Evolutionary conservation across 2,113 vertebrate genomes (phyloP).

Genomic region (Muntiacus muntjak): DNA sequence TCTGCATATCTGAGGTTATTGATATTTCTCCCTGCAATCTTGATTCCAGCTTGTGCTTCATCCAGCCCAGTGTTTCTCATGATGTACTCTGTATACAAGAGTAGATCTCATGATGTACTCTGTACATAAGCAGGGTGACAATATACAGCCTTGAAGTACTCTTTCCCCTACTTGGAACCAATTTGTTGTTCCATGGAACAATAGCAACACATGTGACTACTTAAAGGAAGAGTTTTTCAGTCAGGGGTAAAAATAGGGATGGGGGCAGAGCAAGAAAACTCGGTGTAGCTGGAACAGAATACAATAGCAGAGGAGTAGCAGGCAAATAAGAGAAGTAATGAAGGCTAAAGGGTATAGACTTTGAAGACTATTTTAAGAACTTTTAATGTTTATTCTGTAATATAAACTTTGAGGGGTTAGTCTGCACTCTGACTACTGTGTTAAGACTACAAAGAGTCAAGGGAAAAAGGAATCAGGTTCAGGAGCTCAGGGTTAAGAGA

Average conservation of each 20-base stretch:
- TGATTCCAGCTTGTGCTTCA: neutral
- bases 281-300: neutral
- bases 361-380: neutral
- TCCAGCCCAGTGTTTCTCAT: neutral
- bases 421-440: neutral
- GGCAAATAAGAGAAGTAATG: neutral
- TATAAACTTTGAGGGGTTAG: neutral
- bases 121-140: neutral
- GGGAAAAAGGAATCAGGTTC: neutral
- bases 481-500: neutral
- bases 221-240: neutral
- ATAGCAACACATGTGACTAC: neutral
- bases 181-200: neutral
- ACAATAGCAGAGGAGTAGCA: neutral
- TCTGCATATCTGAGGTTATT: neutral
- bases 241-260: neutral
- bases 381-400: neutral
- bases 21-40: neutral
- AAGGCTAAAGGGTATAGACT: neutral
- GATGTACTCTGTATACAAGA: neutral
- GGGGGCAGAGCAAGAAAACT: neutral
- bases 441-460: neutral
- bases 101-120: neutral
- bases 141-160: neutral
- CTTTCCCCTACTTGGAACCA: neutral